Conservation (phyloP, 2,888 invertebrate genomes). For the Geophilus truncorum region DNA sequence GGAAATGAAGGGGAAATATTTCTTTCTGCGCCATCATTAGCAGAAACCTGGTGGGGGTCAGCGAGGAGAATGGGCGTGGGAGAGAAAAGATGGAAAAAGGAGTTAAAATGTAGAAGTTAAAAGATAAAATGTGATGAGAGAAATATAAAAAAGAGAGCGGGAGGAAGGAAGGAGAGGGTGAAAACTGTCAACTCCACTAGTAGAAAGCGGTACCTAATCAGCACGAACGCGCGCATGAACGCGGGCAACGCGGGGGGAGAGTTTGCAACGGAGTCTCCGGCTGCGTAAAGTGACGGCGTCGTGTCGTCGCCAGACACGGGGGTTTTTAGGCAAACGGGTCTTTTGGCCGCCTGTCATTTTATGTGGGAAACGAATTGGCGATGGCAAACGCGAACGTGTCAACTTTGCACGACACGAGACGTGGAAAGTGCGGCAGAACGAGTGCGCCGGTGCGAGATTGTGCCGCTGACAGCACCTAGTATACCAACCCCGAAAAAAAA, state of each 20-base stretch:
- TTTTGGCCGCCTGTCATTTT: constrained; percentile 22
- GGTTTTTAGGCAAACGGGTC: not conserved
- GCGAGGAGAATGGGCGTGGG: not conserved
- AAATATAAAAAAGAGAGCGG: not conserved
- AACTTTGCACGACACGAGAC: not conserved
- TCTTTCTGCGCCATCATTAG: not conserved
- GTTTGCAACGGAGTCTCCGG: not conserved
- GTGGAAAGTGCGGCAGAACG: not conserved
- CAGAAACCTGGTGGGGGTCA: not conserved
- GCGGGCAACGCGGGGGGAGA: constrained; percentile 2
- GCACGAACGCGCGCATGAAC: constrained; percentile 2
- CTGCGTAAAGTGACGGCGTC: constrained; percentile 21
- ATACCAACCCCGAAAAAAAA: too few relatives aligned
- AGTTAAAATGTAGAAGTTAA: not conserved
- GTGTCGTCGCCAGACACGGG: constrained; percentile 20
- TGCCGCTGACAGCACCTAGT: not conserved
- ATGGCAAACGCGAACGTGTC: constrained; percentile 11
- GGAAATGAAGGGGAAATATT: not conserved
- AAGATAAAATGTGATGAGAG: not conserved
- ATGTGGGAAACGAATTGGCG: not conserved
- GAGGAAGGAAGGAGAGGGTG: not conserved
- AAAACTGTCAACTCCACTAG: constrained; percentile 12
- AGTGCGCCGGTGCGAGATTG: not conserved
- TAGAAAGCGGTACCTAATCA: constrained; percentile 6
- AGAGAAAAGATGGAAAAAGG: not conserved